Evolutionary conservation across 1,140 invertebrate genomes (phyloP).

Genomic region (Drosophila serrata): DNA sequence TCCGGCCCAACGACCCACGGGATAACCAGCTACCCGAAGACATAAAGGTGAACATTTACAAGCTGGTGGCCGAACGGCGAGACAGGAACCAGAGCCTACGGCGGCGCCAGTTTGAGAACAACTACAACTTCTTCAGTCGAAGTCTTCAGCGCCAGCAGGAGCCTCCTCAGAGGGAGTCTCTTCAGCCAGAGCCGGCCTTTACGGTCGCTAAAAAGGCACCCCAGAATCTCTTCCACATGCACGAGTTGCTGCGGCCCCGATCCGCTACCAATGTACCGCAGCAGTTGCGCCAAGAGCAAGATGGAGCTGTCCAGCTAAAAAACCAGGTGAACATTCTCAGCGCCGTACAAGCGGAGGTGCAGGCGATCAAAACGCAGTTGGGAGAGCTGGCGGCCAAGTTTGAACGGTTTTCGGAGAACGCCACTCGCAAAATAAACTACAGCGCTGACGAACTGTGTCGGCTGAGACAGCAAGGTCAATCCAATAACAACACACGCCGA

Average conservation of each 20-base stretch:
- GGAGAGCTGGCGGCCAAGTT: conserved; percentile 61
- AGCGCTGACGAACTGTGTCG: conserved; percentile 78
- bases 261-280: conserved; percentile 81
- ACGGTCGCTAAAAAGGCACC: background rate
- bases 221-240: conserved; percentile 59
- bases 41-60: conserved; percentile 90
- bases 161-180: conserved; percentile 16
- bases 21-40: conserved; percentile 91
- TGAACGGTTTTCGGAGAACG: conserved; percentile 70
- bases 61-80: conserved; percentile 89
- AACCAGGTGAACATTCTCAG: conserved; percentile 60
- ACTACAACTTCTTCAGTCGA: conserved; percentile 77
- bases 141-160: conserved; percentile 63
- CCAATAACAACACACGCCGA: conserved; percentile 35
- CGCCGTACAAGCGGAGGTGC: conserved; percentile 66
- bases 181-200: conserved; percentile 15
- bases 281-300: conserved; percentile 62
- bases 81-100: conserved; percentile 86
- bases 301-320: conserved; percentile 59
- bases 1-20: conserved; percentile 92
- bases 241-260: conserved; percentile 73
- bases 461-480: conserved; percentile 52
- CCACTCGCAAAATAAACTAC: conserved; percentile 72
- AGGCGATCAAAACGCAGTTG: conserved; percentile 63
- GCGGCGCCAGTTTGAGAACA: conserved; percentile 86